A percentile compares a stretch with the other conserved stretches of the same genome.
Conservation (phyloP, 2,888 invertebrate genomes). For the Omphaloscelis lunosa region DNA sequence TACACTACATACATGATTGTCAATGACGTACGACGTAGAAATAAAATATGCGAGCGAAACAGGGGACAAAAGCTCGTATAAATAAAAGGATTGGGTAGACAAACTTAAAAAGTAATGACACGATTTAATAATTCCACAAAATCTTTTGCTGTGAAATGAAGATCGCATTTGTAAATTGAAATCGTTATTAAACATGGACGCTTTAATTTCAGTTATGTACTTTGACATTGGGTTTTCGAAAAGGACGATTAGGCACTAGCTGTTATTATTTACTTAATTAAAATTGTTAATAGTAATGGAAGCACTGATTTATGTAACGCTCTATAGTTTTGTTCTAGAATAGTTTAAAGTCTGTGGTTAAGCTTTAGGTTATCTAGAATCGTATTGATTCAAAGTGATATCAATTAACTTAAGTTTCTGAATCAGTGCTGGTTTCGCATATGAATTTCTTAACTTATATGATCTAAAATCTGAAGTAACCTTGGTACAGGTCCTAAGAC, state of each 20-base stretch:
- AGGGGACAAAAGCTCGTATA: background rate
- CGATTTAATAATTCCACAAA: slow-evolving; percentile 38
- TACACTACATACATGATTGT: background rate
- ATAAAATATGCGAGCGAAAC: slow-evolving; percentile 1
- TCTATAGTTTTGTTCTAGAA: slow-evolving; percentile 2
- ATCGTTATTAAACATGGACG: slow-evolving; percentile 29
- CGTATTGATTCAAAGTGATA: slow-evolving; percentile 12
- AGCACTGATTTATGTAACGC: background rate
- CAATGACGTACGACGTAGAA: background rate
- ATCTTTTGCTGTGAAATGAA: slow-evolving; percentile 36
- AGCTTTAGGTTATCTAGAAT: background rate
- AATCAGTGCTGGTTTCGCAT: background rate
- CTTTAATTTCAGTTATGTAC: slow-evolving; percentile 39
- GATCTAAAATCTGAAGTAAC: background rate
- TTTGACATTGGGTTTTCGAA: slow-evolving; percentile 28
- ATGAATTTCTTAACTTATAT: background rate
- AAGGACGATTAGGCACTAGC: background rate
- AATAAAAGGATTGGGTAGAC: slow-evolving; percentile 4
- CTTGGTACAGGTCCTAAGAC: background rate
- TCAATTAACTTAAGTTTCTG: slow-evolving; percentile 3
- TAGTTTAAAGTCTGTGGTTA: background rate
- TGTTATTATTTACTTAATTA: slow-evolving; percentile 23
- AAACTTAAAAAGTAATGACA: slow-evolving; percentile 30
- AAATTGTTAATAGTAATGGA: slow-evolving; percentile 10
- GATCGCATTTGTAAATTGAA: slow-evolving; percentile 21